Base-by-base conservation (phyloP, 2,113 vertebrate species). In the Malurus melanocephalus region DNA sequence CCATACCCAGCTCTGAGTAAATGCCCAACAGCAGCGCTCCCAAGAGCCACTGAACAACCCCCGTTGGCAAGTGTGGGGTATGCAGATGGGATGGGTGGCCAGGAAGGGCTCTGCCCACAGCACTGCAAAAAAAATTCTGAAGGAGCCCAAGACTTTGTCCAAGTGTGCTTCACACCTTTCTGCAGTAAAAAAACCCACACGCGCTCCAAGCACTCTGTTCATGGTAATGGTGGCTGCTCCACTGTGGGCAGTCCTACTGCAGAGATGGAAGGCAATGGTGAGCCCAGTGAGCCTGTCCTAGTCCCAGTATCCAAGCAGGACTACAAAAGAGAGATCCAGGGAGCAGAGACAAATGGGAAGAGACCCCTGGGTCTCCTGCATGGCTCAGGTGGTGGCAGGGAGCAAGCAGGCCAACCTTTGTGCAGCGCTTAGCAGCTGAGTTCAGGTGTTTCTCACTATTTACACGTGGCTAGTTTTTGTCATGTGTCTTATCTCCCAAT, bases 61-160 rank as follows among this genome's bases (percentile, higher is more conserved):
- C 15, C 0, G 0, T 2, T 43, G 60, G 42, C 2, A 1, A 16
- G 59, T 0, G 0, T 1, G 2, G 30, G 46, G n/a, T 13, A 23
- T 5, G 0, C 43, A 57, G 33, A 27, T 9, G 32, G 30, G 27
- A 45, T 56, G 20, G 3, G 8, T 35, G 16, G 28, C 43, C 4
- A 1, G 23, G 11, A 6, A 4, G 38, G 27, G 16, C 42, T 59
- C 53, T 5, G 0, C 57, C 20, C 24, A 60, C 46, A 74, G 49
- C 2, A 0, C 42, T 43, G 42, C 13, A n/a, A 38, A 38, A 38
- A 53, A 30, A 1, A 1, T 0, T 22, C 69, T 38, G 65, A 76
- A 65, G 76, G 16, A 66, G 22, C 20, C 17, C 51, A 43, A 52
- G 55, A n/a, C 55, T 19, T 35, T 28, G n/a, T 38, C 32, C 20